A percentile compares a stretch with the other conserved stretches of the same genome.
phyloP scores from a whole-genome alignment of 2,888 invertebrate genomes.

The Isotomurus palustris region DNA sequence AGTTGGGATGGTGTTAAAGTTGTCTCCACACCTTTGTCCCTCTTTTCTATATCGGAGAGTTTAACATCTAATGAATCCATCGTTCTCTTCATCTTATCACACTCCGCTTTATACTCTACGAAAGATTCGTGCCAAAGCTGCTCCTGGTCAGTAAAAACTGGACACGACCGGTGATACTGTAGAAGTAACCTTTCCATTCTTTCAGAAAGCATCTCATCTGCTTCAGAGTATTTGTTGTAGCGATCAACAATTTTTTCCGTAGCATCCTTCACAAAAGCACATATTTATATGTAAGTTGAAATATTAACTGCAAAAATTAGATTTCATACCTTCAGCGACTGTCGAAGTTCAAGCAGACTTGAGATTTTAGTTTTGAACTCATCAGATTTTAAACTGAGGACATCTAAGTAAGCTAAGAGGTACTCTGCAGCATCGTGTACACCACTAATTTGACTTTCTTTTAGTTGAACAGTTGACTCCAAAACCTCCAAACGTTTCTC shows the following conservation, averaged over 20 bases:
- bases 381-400: slow-evolving; percentile 14
- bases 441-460: slow-evolving; percentile 17
- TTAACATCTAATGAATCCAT: too few species aligned
- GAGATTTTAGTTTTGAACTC: slow-evolving; percentile 7
- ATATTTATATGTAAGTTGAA: background rate
- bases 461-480: slow-evolving; percentile 16
- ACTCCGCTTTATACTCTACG: too few species aligned
- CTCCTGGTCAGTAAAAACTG: slow-evolving; percentile 36
- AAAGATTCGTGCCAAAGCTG: too few species aligned
- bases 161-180: slow-evolving; percentile 31
- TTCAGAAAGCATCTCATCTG: slow-evolving; percentile 31
- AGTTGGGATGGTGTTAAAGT: slow-evolving; percentile 3
- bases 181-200: slow-evolving; percentile 28
- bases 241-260: slow-evolving; percentile 34
- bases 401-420: slow-evolving; percentile 16
- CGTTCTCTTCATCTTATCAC: too few species aligned
- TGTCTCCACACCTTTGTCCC: background rate
- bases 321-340: background rate
- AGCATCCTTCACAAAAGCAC: slow-evolving; percentile 11
- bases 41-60: too few species aligned
- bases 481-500: too few species aligned
- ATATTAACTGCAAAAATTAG: background rate
- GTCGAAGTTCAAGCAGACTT: background rate
- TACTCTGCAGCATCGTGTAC: slow-evolving; percentile 30
- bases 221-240: slow-evolving; percentile 31